These are phyloP conservation scores for Andrena bucephala DNA, from an alignment of 2,888 invertebrate species.

Conservation along the genomic window DNA sequence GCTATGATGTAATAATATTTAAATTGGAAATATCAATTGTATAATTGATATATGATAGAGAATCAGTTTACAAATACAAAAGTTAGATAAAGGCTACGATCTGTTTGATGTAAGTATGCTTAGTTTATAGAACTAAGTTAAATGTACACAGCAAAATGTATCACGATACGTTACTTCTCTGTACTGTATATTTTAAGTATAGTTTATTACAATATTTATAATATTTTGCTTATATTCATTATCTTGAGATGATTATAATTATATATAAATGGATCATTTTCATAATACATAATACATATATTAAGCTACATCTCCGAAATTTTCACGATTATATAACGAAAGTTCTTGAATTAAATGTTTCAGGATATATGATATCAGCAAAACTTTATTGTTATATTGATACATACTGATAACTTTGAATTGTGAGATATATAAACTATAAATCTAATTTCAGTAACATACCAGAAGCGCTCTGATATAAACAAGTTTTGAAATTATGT, in stretches of 20 bases:
- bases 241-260: constrained; percentile 19
- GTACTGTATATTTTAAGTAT: neutral
- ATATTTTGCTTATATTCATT: constrained; percentile 14
- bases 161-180: neutral
- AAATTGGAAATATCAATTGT: constrained; percentile 9
- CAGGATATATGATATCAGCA: constrained; percentile 7
- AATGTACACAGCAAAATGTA: constrained; percentile 6
- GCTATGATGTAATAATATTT: constrained; percentile 33
- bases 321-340: constrained; percentile 16
- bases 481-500: neutral
- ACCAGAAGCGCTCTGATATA: neutral
- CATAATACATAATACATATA: constrained; percentile 12
- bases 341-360: constrained; percentile 18
- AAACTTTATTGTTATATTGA: constrained; percentile 10
- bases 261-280: constrained; percentile 18
- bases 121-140: constrained; percentile 42
- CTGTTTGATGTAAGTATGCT: constrained; percentile 16
- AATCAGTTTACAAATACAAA: constrained; percentile 16
- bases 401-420: neutral
- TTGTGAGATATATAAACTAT: neutral
- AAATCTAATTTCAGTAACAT: neutral
- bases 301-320: constrained; percentile 9
- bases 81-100: constrained; percentile 24
- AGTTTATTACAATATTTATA: neutral
- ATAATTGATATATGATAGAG: constrained; percentile 21